Evolutionary conservation across 2,113 vertebrate genomes (phyloP), one percentile per base, ranked within the genome.

Genomic region (Macheiramphus alcinus): DNA sequence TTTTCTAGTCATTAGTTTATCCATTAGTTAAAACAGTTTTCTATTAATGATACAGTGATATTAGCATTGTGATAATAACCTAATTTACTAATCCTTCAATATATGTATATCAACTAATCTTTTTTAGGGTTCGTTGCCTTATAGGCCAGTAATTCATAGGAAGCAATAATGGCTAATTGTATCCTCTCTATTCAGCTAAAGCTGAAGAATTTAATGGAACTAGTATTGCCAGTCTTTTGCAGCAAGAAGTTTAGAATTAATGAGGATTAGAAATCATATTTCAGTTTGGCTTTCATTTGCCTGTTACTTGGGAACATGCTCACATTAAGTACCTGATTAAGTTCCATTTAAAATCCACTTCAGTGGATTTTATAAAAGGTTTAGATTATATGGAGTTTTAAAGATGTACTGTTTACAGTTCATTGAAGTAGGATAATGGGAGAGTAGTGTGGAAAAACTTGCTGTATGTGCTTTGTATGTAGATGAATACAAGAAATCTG

Each of bases 181-280:
- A 73, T 38, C 34, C 23, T 89, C 55, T 86, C 29, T 78, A 4
- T n/a, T 92, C 52, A 53, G 58, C 89, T 88, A 66, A 80, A 91
- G 63, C 73, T 93, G 66, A 90, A 80, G 74, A 76, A 71, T 92
- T 91, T 70, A 87, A 67, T 65, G 72, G 45, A 78, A 65, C 32
- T 81, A 63, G 31, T 80, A 50, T 75, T 93, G 62, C 66, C 29
- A 63, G 65, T 63, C 66, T 65, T 90, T 78, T 59, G 70, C 52
- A 79, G 36, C 70, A 72, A 86, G 78, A 62, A 52, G 4, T 86
- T 93, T 63, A 72, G 87, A 80, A 94, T 93, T 93, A 94, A 87
- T 75, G 66, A 85, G 73, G 90, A 91, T 95, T 96, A 94, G 87
- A 79, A 93, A 78, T 87, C 21, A 31, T 93, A 81, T 95, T 91